Evolutionary conservation across 2,113 vertebrate genomes (phyloP), one percentile per base, ranked within the genome.

Genomic region (Rana temporaria): DNA sequence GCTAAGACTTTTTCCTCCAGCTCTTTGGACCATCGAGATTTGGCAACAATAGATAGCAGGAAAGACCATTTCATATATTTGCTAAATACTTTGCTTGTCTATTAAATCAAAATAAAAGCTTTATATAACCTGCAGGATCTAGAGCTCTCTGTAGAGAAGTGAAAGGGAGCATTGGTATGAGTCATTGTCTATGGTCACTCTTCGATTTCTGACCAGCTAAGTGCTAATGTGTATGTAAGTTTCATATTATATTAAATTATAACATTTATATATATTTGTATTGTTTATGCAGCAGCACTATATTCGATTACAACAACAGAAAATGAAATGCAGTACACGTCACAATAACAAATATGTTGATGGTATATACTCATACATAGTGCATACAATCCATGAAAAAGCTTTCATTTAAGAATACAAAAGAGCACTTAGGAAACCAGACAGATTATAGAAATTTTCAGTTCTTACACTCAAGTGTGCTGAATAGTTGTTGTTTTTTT

Each of bases 161-260:
- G 56, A 62, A 62, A 38, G 30, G 34, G 19, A 75, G 9, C 57
- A 42, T 14, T 56, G 12, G 56, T 38, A 62, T 74, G 72, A 75
- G 1, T 57, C 72, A 75, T 38, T 15, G 18, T n/a, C 18, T 19
- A 55, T 4, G 57, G 17, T 34, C n/a, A n/a, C 9, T 62, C 32
- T 48, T 48, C 32, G 42, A 75, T 22, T 60, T 42, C 6, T 60
- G 16, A 74, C 60, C 55, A 62, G 59, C 22, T 20, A 14, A 63
- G 60, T 75, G 72, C 42, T 75, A 75, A 75, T 75, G 20, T n/a
- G n/a, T 59, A 22, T 60, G 26, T 75, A 75, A 42, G 72, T 42
- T 42, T 62, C 60, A 17, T 62, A 75, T 62, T 75, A 20, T 60
- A 42, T 42, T 60, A 6, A 17, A 62, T 42, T 17, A 62, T 60